Conservation (phyloP, 1,140 invertebrate genomes). For the Cherax quadricarinatus region DNA sequence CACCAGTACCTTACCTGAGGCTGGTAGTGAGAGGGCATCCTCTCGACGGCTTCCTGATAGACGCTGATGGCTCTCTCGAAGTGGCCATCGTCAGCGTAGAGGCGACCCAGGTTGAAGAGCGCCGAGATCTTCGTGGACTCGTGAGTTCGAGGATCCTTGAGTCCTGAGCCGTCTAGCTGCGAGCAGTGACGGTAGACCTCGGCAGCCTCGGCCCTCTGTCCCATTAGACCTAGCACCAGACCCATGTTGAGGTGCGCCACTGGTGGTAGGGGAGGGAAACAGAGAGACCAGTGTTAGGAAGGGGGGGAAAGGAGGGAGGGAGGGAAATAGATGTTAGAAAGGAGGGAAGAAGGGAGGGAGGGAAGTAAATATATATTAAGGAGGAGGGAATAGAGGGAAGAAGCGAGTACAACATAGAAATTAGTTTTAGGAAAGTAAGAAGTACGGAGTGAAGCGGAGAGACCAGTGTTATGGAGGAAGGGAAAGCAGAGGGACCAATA, state of each 20-base stretch:
- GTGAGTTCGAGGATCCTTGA: conserved; percentile 93
- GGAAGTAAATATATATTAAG: background rate
- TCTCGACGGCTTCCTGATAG: conserved; percentile 90
- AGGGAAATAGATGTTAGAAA: background rate
- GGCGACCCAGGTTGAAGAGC: conserved; percentile 91
- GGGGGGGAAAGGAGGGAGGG: background rate
- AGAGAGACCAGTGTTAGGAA: background rate
- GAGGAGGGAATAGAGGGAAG: too few relatives aligned
- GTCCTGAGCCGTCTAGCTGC: conserved; percentile 88
- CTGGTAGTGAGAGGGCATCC: conserved; percentile 88
- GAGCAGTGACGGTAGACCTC: conserved; percentile 88
- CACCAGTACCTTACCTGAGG: conserved; percentile 82
- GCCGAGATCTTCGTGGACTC: conserved; percentile 93
- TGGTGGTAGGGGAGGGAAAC: conserved; percentile 79
- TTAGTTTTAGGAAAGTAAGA: background rate
- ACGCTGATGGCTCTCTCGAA: conserved; percentile 90
- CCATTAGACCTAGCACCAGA: conserved; percentile 88
- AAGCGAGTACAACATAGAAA: too few relatives aligned
- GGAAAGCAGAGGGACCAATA: background rate
- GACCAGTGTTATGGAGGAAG: background rate
- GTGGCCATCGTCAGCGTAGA: conserved; percentile 91
- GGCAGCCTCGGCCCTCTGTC: conserved; percentile 89
- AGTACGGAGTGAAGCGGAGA: background rate
- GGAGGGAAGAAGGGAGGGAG: conserved; percentile 6
- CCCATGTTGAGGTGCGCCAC: conserved; percentile 97